These are phyloP conservation scores for Sarcophaga peregrina DNA, from an alignment of 1,140 invertebrate species.

Conservation along the genomic window DNA sequence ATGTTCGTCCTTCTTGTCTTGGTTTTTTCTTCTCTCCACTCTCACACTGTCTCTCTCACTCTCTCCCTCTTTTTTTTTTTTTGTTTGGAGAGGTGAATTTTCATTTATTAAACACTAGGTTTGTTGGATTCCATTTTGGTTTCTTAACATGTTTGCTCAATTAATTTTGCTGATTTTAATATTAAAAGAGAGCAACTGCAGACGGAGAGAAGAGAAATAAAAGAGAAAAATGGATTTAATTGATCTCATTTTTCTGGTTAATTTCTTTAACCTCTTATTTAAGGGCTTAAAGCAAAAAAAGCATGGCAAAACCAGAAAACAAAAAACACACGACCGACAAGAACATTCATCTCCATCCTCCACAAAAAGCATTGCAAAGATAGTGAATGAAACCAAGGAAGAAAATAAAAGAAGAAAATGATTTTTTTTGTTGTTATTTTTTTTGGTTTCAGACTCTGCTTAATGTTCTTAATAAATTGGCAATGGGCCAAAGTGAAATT, in stretches of 20 bases:
- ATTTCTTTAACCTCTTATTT: constrained; percentile 41
- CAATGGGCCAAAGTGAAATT: constrained; percentile 13
- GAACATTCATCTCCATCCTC: not conserved
- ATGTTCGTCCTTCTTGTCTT: too few species aligned
- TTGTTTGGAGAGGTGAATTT: too few species aligned
- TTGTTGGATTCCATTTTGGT: not conserved
- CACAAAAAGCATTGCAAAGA: not conserved
- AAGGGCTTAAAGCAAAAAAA: constrained; percentile 14
- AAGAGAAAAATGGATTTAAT: not conserved
- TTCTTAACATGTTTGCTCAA: not conserved
- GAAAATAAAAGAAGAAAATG: not conserved
- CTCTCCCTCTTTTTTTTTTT: too few species aligned
- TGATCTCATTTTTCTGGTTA: constrained; percentile 36
- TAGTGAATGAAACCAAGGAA: not conserved
- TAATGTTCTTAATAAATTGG: constrained; percentile 32
- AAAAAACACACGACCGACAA: not conserved
- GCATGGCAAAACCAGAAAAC: not conserved
- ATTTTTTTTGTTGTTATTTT: not conserved
- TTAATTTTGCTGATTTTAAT: constrained; percentile 27
- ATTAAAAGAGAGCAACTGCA: not conserved
- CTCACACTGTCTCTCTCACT: too few species aligned
- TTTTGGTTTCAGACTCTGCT: constrained; percentile 17
- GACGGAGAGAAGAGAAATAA: too few species aligned
- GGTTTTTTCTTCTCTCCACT: too few species aligned
- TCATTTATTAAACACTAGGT: not conserved